These are phyloP conservation scores for Branchinecta lynchi DNA, from an alignment of 1,140 invertebrate genomes.

Conservation along the genomic window DNA sequence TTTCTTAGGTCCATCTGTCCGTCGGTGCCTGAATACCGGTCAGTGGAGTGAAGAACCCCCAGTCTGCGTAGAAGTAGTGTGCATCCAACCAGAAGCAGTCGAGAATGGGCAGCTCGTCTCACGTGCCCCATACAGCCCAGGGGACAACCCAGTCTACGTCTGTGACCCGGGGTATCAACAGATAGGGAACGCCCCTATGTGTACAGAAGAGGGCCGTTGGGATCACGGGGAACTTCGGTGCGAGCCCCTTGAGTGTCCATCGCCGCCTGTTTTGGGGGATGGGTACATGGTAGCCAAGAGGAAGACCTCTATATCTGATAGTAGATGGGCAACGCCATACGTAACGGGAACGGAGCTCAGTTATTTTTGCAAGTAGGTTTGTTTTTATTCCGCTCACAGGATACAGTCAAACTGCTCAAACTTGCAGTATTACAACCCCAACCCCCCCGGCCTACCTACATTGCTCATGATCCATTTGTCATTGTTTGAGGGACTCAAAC, in stretches of 20 bases:
- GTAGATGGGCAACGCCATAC: background rate
- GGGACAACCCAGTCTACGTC: slow-evolving; percentile 25
- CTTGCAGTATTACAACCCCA: too few species aligned
- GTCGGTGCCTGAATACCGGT: slow-evolving; percentile 17
- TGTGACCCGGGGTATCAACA: slow-evolving; percentile 29
- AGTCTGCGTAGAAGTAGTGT: slow-evolving; percentile 19
- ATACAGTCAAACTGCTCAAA: too few species aligned
- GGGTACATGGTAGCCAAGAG: background rate
- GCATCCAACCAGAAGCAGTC: background rate
- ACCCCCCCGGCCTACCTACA: too few species aligned
- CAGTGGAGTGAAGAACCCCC: slow-evolving; percentile 18
- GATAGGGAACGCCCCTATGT: slow-evolving; percentile 26
- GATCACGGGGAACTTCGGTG: slow-evolving; percentile 27
- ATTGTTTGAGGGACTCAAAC: too few species aligned
- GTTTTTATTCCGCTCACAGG: too few species aligned
- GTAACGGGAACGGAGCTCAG: background rate
- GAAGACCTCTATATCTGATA: background rate
- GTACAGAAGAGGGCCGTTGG: slow-evolving; percentile 30
- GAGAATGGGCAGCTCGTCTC: slow-evolving; percentile 13
- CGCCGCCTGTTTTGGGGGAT: slow-evolving; percentile 25
- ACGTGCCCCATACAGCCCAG: slow-evolving; percentile 11
- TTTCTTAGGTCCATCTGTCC: background rate
- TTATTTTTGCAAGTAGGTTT: background rate
- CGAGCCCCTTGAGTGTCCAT: slow-evolving; percentile 26
- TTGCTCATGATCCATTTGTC: too few species aligned